Evolutionary conservation across 1,140 invertebrate genomes (phyloP).

Genomic region (Papilio aristodemus): DNA sequence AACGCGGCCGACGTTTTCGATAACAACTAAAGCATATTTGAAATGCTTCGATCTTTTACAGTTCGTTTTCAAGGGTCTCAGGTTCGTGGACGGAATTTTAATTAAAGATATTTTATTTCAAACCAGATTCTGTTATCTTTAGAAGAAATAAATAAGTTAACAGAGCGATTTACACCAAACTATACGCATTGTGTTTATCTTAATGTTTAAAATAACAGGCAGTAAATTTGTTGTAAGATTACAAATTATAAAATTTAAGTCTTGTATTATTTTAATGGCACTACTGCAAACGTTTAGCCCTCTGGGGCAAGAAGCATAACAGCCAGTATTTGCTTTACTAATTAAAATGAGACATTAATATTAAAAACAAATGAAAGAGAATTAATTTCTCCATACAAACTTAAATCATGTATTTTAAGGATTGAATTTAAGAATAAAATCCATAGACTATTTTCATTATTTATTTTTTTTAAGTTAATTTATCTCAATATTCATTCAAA

Average conservation of each 20-base stretch:
- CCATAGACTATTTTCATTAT: too few relatives aligned
- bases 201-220: constrained; percentile 1
- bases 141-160: constrained; percentile 32
- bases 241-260: neutral
- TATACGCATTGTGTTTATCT: neutral
- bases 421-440: too few relatives aligned
- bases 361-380: too few relatives aligned
- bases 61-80: constrained; percentile 50
- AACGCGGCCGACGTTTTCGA: constrained; percentile 54
- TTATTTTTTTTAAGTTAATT: too few relatives aligned
- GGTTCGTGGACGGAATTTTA: constrained; percentile 69
- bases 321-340: too few relatives aligned
- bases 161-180: neutral
- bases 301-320: too few relatives aligned
- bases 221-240: neutral
- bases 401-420: too few relatives aligned
- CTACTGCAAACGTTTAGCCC: too few relatives aligned
- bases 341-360: too few relatives aligned
- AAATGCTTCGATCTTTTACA: constrained; percentile 53
- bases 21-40: constrained; percentile 64
- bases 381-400: too few relatives aligned
- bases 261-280: too few relatives aligned
- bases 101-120: constrained; percentile 57
- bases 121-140: constrained; percentile 39
- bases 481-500: too few relatives aligned